Evolutionary conservation across 1,140 invertebrate genomes (phyloP).

Genomic region (Megalonaias nervosa): DNA sequence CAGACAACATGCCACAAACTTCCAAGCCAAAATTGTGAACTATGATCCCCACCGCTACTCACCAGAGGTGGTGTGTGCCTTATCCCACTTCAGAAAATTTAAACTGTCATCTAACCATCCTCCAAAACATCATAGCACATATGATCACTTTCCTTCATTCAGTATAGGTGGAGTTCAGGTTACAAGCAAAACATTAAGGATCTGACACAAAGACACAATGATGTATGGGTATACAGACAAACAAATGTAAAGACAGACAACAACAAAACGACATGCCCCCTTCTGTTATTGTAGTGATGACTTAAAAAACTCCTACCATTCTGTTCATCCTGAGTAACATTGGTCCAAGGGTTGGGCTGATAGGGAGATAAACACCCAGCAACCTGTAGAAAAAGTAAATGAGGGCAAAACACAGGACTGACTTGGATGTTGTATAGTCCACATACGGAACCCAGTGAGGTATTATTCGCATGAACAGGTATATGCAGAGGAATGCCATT

Average conservation of each 20-base stretch:
- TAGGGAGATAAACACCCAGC: slow-evolving; percentile 70
- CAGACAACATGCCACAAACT: no score
- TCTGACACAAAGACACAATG: no score
- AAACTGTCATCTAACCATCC: no score
- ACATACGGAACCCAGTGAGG: slow-evolving; percentile 46
- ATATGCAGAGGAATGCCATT: slow-evolving; percentile 50
- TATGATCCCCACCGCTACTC: no score
- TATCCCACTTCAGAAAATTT: no score
- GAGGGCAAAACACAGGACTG: slow-evolving; percentile 60
- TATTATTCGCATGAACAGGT: slow-evolving; percentile 59
- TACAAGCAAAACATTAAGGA: no score
- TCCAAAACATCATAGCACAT: no score
- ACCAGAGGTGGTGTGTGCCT: no score
- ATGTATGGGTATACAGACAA: no score
- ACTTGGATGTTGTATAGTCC: slow-evolving; percentile 56
- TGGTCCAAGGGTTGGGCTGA: slow-evolving; percentile 71
- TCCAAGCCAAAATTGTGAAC: no score
- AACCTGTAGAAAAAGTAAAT: slow-evolving; percentile 72
- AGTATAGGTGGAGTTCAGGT: no score
- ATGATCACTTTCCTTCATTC: no score
- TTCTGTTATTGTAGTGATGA: not conserved
- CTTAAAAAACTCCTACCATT: slow-evolving; percentile 64
- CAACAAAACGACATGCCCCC: not conserved
- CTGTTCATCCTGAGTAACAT: slow-evolving; percentile 70
- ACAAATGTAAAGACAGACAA: not conserved